A percentile compares a stretch with the other conserved stretches of the same genome.
Evolutionary conservation across 2,888 invertebrate species (phyloP).

Genomic region (Eristalinus sepulchralis): DNA sequence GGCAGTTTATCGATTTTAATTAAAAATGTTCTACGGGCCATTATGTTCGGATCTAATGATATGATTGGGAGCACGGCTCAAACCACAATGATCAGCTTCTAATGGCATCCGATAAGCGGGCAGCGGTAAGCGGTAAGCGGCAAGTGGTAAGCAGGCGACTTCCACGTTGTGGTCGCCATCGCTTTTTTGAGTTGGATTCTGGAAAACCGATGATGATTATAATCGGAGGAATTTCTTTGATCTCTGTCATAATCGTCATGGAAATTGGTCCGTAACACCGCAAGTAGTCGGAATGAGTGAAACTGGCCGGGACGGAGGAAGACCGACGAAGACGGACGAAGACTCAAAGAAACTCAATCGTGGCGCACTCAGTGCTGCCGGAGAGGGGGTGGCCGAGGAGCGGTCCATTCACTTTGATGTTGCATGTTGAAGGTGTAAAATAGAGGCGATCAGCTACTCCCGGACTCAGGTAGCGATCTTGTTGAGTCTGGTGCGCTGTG

Average conservation of each 20-base stretch:
- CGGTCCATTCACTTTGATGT: constrained; percentile 59
- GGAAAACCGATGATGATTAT: constrained; percentile 60
- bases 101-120: constrained; percentile 32
- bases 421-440: constrained; percentile 68
- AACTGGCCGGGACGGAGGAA: constrained; percentile 1
- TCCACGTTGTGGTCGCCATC: background rate
- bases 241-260: constrained; percentile 71
- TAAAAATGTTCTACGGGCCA: constrained; percentile 66
- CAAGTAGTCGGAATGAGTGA: constrained; percentile 56
- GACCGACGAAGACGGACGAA: too few species aligned
- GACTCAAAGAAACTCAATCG: background rate
- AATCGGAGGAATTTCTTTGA: constrained; percentile 71
- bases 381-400: constrained; percentile 10
- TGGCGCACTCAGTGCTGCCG: constrained; percentile 2
- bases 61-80: constrained; percentile 67
- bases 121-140: too few species aligned
- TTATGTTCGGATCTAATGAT: constrained; percentile 69
- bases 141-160: constrained; percentile 9
- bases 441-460: constrained; percentile 68
- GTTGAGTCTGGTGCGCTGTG: background rate
- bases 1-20: constrained; percentile 70
- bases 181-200: constrained; percentile 30
- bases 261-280: constrained; percentile 65
- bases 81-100: constrained; percentile 60
- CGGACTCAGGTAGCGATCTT: constrained; percentile 45